Evolutionary conservation across 2,888 invertebrate species (phyloP).

Genomic region (Ceraclea dissimilis): DNA sequence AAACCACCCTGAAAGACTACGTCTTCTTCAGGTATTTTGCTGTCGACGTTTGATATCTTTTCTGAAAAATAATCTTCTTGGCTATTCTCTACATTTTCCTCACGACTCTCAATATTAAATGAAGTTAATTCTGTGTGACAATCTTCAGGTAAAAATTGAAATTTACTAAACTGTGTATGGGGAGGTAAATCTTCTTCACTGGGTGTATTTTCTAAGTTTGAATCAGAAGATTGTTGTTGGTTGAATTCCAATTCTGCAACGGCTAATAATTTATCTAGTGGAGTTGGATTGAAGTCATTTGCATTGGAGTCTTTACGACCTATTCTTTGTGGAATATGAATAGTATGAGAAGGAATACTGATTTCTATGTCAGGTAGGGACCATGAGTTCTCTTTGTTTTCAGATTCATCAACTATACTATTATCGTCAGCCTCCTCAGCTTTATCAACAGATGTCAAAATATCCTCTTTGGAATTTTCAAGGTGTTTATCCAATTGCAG

Average conservation of each 20-base stretch:
- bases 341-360: conserved; percentile 55
- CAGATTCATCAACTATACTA: neutral
- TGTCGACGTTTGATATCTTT: conserved; percentile 31
- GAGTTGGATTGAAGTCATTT: conserved; percentile 39
- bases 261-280: conserved; percentile 55
- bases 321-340: conserved; percentile 43
- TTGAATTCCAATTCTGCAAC: conserved; percentile 59
- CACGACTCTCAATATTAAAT: conserved; percentile 37
- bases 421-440: conserved; percentile 23
- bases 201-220: conserved; percentile 16
- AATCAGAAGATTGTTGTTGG: conserved; percentile 43
- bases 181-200: conserved; percentile 26
- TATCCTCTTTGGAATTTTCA: conserved; percentile 1
- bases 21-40: conserved; percentile 28
- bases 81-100: conserved; percentile 29
- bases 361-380: conserved; percentile 51
- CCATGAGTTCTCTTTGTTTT: conserved; percentile 30
- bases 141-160: conserved; percentile 36
- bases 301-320: conserved; percentile 29
- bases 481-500: neutral
- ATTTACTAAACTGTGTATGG: conserved; percentile 19
- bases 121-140: conserved; percentile 41
- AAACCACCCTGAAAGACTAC: conserved; percentile 36
- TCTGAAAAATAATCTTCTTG: conserved; percentile 35
- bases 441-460: conserved; percentile 3